phyloP scores from a whole-genome alignment of 2,113 vertebrate genomes.

The Eleginops maclovinus region DNA sequence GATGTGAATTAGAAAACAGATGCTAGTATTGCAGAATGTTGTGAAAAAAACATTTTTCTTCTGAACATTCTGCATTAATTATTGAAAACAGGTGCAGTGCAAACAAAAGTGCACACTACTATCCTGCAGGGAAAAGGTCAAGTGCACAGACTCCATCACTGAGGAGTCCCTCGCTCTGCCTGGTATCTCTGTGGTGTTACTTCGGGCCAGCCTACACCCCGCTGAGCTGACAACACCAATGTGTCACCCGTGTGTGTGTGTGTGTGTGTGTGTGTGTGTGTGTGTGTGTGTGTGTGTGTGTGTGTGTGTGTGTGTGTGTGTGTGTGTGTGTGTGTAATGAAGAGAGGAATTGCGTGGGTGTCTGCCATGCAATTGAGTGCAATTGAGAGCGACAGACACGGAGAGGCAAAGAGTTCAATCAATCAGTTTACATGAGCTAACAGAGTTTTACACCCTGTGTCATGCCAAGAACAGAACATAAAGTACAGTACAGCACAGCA shows the following conservation, averaged over 20 bases:
- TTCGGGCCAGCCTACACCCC: conserved; percentile 38
- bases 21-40: not conserved
- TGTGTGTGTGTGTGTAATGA: conserved; percentile 20
- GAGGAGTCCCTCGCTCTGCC: not conserved
- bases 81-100: conserved; percentile 7
- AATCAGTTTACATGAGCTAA: conserved; percentile 33
- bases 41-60: not conserved
- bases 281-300: conserved; percentile 16
- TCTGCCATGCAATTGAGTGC: conserved; percentile 25
- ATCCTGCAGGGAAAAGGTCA: not conserved
- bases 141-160: conserved; percentile 27
- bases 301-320: conserved; percentile 9
- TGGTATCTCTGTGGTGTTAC: conserved; percentile 34
- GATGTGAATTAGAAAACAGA: not conserved
- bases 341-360: not conserved
- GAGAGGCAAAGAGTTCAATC: conserved; percentile 37
- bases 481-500: not conserved
- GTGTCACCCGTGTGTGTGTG: conserved; percentile 29
- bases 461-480: not conserved
- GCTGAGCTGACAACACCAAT: conserved; percentile 61
- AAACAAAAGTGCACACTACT: conserved; percentile 1
- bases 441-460: not conserved
- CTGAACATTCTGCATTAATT: not conserved
- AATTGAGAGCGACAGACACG: conserved; percentile 23
- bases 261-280: conserved; percentile 14